Evolutionary conservation across 2,888 invertebrate genomes (phyloP), one percentile per base, ranked within the genome.

Genomic region (Pachycephus smyrnensis): DNA sequence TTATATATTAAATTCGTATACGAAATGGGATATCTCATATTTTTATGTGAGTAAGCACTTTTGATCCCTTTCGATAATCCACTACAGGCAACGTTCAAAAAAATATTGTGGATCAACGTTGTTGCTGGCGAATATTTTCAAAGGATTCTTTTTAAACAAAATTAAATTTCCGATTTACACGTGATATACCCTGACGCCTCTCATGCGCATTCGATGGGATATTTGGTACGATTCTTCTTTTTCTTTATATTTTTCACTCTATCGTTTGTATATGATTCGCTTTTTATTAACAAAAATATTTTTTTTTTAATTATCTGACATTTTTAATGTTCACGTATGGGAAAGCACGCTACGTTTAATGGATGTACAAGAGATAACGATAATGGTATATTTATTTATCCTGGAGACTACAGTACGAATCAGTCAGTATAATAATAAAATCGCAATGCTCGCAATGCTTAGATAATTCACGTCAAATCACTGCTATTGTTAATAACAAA

Each of bases 361-460:
- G 82, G 82, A 85, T 82, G 83, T 82, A 81, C 73, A 73, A 23
- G 80, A 83, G 85, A 86, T 86, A 86, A 84, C 84, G 75, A 15
- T 80, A 75, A 77, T 78, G 73, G 80, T 78, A 83, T 84, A 84
- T 86, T 86, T 84, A 84, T 84, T 82, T 81, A 79, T 82, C 81
- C 84, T 80, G 76, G 80, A 82, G 83, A 82, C 79, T 75, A 36
- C 73, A 77, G 73, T 69, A 75, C 77, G 75, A 80, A 80, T 73
- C 55, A 55, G 15, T 55, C 55, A 55, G 23, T 55, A 55, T 23
- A 23, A 55, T 55, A 55, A 55, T 55, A 55, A 55, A 9, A 23
- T 55, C 9, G 55, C 55, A 23, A 55, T 55, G 55, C 9, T 9
- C 55, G 6, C 23, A 23, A 55, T 23, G 55, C 55, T 55, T 23